Evolutionary conservation across 2,888 invertebrate genomes (phyloP).

Genomic region (Gryllus longicercus): DNA sequence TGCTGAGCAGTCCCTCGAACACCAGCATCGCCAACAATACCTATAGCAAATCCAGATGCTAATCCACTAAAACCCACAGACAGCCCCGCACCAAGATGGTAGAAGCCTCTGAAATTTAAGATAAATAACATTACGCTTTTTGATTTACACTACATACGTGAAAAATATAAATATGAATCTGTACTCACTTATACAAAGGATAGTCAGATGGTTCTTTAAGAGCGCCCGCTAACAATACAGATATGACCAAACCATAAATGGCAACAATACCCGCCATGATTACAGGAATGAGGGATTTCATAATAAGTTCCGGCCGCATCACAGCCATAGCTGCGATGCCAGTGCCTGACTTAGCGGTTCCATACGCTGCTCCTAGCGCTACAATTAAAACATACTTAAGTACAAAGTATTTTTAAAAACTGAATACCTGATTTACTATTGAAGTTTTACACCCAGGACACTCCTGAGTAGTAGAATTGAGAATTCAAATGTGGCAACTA

Average conservation of each 20-base stretch:
- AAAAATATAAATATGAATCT: neutral
- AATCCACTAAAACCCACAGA: constrained; percentile 60
- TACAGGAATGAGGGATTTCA: constrained; percentile 64
- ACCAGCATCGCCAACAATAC: constrained; percentile 63
- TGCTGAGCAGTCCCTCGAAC: constrained; percentile 63
- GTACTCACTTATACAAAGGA: constrained; percentile 50
- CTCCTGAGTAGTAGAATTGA: no score
- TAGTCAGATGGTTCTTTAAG: constrained; percentile 44
- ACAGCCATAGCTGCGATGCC: constrained; percentile 65
- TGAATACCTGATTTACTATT: neutral
- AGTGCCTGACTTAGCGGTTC: constrained; percentile 63
- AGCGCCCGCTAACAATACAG: constrained; percentile 58
- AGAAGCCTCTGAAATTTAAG: constrained; percentile 27
- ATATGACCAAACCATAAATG: constrained; percentile 62
- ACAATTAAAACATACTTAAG: constrained; percentile 30
- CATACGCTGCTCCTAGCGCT: constrained; percentile 61
- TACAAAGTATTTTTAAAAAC: neutral
- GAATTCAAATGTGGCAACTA: no score
- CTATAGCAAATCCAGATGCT: constrained; percentile 63
- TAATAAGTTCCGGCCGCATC: constrained; percentile 62
- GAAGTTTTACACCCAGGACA: no score
- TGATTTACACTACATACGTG: neutral
- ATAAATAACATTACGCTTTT: neutral
- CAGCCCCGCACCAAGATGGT: constrained; percentile 60
- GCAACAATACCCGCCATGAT: constrained; percentile 61